phyloP scores from a whole-genome alignment of 2,888 invertebrate species.

The Nomada fucata region DNA sequence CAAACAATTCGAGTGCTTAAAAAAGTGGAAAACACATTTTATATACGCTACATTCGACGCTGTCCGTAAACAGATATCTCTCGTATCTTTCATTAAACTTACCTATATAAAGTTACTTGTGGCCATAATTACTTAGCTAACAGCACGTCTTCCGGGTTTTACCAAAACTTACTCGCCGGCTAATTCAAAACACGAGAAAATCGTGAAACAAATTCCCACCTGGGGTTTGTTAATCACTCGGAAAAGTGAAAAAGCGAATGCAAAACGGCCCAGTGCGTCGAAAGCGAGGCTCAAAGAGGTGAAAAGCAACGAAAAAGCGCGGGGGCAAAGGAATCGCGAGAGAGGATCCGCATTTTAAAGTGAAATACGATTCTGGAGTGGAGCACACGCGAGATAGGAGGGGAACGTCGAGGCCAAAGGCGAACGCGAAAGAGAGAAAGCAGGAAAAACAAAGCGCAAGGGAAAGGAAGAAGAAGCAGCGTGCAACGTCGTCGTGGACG shows the following conservation, averaged over 20 bases:
- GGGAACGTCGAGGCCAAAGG: neutral
- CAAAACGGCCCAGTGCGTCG: neutral
- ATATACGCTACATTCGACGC: slow-evolving; percentile 17
- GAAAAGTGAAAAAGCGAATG: neutral
- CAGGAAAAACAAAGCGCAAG: neutral
- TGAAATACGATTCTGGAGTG: slow-evolving; percentile 22
- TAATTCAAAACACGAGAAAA: too few relatives aligned
- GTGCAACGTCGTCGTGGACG: neutral
- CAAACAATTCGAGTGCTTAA: too few relatives aligned
- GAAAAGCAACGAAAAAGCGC: neutral
- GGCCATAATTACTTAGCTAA: too few relatives aligned
- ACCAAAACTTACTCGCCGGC: too few relatives aligned
- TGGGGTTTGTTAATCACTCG: neutral
- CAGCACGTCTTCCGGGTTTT: too few relatives aligned
- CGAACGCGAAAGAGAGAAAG: neutral
- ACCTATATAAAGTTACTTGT: too few relatives aligned
- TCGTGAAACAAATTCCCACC: too few relatives aligned
- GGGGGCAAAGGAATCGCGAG: neutral
- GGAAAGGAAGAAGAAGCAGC: slow-evolving; percentile 1
- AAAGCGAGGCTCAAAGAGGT: neutral
- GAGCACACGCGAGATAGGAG: neutral
- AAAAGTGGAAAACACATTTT: too few relatives aligned
- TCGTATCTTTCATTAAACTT: slow-evolving; percentile 18
- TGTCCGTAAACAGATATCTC: slow-evolving; percentile 16
- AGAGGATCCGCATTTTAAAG: neutral